Base-by-base conservation (phyloP, 1,140 invertebrate genomes). In the Saccostrea cuccullata region DNA sequence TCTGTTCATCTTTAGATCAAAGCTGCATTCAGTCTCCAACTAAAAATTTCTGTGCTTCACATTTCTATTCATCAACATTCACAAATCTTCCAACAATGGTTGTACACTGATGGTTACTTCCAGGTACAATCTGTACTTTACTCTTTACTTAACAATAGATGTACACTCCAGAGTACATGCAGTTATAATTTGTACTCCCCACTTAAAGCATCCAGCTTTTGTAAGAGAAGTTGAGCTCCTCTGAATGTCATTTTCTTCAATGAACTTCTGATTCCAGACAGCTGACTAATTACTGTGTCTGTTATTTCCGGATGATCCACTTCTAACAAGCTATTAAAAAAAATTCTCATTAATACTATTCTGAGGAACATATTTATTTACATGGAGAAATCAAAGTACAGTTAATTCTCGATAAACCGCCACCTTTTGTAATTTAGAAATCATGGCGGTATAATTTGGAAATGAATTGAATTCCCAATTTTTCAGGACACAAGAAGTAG, bases 171-270 rank as follows among this genome's bases (percentile, higher is more conserved):
- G 15, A 64, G 17, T 64, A 64, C 58, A 20, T 17, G 0, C 58
- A 64, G 58, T 64, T 64, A 89, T 23, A 89, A 70, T 30, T 89
- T 89, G 55, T 87, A 89, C 56, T 89, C 89, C 23, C 89, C 89
- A 86, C 86, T 89, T 13, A 89, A 47, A 67, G 84, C 55, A 17
- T 93, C 91, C 36, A 95, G 88, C 91, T 94, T 94, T 64, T 92
- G 86, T 26, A 94, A 90, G 26, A 95, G 88, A 55, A 95, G 89
- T 84, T 94, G 93, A 40, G 94, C 94, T 55, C 94, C 94, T 90
- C 93, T 93, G 84, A 95, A 94, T 40, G 92, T 93, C 91, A 94
- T 92, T 90, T 94, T 95, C 84, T 91, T 92, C 55, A 95, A 87
- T 13, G 93, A 93, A 82, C 93, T 93, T 83, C 91, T 90, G 6